Conservation (phyloP, 2,888 invertebrate genomes). For the Himalopsyche anomala region DNA sequence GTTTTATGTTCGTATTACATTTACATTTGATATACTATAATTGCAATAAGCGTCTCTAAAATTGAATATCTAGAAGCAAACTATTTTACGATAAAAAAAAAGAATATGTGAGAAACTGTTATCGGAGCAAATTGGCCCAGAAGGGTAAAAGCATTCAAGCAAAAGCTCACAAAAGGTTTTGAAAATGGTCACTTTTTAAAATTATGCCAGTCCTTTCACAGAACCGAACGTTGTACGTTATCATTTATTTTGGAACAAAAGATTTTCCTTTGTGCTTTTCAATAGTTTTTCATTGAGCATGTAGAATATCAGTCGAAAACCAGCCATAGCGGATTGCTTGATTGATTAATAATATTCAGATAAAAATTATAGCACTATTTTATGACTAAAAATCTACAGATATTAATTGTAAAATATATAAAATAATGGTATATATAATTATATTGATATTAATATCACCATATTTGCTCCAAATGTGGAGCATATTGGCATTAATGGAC, state of each 20-base stretch:
- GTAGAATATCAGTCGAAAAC: constrained; percentile 13
- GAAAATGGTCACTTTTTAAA: constrained; percentile 60
- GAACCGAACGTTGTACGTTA: constrained; percentile 53
- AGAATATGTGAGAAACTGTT: constrained; percentile 53
- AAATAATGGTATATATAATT: too few relatives aligned
- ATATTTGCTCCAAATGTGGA: too few relatives aligned
- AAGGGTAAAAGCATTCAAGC: constrained; percentile 46
- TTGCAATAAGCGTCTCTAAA: constrained; percentile 22
- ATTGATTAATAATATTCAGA: too few relatives aligned
- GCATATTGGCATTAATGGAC: too few relatives aligned
- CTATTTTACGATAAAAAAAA: constrained; percentile 53
- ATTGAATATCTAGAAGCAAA: constrained; percentile 47
- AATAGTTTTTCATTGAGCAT: constrained; percentile 60
- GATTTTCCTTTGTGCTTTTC: constrained; percentile 52
- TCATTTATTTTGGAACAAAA: constrained; percentile 62
- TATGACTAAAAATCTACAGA: too few relatives aligned
- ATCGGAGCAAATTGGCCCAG: constrained; percentile 59
- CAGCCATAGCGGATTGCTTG: neutral
- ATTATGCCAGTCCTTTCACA: constrained; percentile 44
- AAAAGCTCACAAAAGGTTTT: constrained; percentile 51
- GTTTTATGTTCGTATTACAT: neutral
- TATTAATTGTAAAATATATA: too few relatives aligned
- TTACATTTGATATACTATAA: constrained; percentile 7
- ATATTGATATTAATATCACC: too few relatives aligned
- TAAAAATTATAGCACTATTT: too few relatives aligned